A percentile compares a stretch with the other conserved stretches of the same genome.
These are phyloP conservation scores for Chrysogorgia sp. DNA, from an alignment of 92 coral and sea anemone species.

Conservation along the genomic window DNA sequence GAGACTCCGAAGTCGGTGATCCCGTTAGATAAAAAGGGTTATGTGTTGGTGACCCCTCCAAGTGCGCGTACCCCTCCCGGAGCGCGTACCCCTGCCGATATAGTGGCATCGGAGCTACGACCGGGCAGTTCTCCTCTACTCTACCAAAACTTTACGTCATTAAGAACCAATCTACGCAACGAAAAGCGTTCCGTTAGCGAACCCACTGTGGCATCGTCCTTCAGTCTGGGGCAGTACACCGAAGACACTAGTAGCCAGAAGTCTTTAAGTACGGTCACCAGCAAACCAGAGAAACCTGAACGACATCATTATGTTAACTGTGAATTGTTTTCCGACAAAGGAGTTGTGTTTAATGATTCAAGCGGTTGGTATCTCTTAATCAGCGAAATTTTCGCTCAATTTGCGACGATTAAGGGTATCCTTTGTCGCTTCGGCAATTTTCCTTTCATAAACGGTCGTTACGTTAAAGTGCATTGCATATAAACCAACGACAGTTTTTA, in stretches of 20 bases:
- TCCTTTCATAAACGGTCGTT: no score
- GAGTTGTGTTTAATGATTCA: not conserved
- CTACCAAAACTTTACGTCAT: constrained; percentile 24
- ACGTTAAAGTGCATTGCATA: no score
- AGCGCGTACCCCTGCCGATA: constrained; percentile 13
- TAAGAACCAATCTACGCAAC: constrained; percentile 30
- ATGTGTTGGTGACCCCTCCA: constrained; percentile 29
- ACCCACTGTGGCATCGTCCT: constrained; percentile 19
- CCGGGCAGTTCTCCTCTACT: constrained; percentile 30
- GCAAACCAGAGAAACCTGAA: constrained; percentile 35
- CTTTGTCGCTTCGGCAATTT: no score
- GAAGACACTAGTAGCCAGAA: constrained; percentile 21
- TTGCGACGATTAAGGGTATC: no score
- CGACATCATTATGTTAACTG: constrained; percentile 30
- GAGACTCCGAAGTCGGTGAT: not conserved
- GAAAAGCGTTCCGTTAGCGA: constrained; percentile 38
- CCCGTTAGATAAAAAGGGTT: constrained; percentile 26
- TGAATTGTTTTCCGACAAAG: not conserved
- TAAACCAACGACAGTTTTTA: no score
- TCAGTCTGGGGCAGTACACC: constrained; percentile 21
- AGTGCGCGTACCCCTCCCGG: no score
- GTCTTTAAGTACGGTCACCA: constrained; percentile 18
- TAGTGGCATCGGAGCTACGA: constrained; percentile 16
- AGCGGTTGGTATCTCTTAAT: not conserved
- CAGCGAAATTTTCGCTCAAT: no score